phyloP scores from a whole-genome alignment of 37 sponge, comb jelly and placozoan species.

The Haliclona indistincta region DNA sequence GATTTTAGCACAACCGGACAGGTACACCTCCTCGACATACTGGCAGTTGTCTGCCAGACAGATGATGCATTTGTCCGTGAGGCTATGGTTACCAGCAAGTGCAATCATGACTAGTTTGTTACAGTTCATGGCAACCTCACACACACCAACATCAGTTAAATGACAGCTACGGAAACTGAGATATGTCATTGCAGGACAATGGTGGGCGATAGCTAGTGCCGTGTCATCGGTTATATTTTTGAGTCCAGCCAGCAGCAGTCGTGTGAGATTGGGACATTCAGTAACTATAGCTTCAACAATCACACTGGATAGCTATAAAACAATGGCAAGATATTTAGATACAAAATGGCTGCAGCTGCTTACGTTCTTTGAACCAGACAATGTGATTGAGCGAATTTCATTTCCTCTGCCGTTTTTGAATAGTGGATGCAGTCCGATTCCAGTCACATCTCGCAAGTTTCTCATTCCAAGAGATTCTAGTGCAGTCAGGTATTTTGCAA shows the following conservation, averaged over 20 bases:
- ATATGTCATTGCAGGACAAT: conserved; percentile 44
- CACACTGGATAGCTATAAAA: conserved; percentile 21
- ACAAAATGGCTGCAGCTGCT: background rate
- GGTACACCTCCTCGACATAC: conserved; percentile 60
- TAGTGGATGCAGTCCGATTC: conserved; percentile 24
- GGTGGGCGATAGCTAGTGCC: conserved; percentile 42
- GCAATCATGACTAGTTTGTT: conserved; percentile 50
- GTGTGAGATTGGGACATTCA: conserved; percentile 57
- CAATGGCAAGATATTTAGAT: background rate
- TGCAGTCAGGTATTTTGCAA: conserved; percentile 46
- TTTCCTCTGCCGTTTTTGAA: conserved; percentile 35
- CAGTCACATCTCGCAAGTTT: conserved; percentile 51
- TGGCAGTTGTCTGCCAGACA: conserved; percentile 74
- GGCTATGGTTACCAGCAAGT: conserved; percentile 58
- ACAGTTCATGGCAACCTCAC: conserved; percentile 62
- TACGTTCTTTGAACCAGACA: conserved; percentile 60
- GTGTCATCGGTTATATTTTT: conserved; percentile 58
- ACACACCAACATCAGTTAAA: conserved; percentile 68
- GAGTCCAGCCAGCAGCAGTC: conserved; percentile 62
- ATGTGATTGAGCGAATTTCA: conserved; percentile 26
- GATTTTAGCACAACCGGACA: conserved; percentile 78
- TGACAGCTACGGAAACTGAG: conserved; percentile 66
- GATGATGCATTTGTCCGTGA: conserved; percentile 76
- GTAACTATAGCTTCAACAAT: conserved; percentile 47
- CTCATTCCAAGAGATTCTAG: conserved; percentile 58